Evolutionary conservation across 92 coral and sea anemone genomes (phyloP), one percentile per base, ranked within the genome.

Genomic region (Porites lobata): DNA sequence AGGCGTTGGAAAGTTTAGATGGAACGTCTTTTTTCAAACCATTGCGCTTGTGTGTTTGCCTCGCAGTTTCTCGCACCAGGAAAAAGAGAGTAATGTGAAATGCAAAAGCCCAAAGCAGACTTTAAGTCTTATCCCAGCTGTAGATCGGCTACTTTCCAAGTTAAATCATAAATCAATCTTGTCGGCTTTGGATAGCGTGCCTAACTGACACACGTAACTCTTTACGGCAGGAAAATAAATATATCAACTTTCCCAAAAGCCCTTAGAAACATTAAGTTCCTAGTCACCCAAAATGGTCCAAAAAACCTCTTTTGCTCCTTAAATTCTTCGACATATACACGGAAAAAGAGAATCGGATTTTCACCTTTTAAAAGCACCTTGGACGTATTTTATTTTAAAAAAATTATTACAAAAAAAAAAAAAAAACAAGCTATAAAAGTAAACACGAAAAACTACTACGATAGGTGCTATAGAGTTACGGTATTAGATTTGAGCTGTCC

Each of bases 121-220:
- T 50, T 61, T 61, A 9, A 74, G 78, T 73, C 87, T 84, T 15
- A 6, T 19, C 61, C 51, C 73, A 73, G 65, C 50, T 64, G 65
- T 9, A 50, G 87, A 7, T 52, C 29, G 80, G 80, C 80, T 50
- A 10, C 53, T 19, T 70, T 73, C 87, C 87, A 84, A 84, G 62
- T 74, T 13, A 84, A 84, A 84, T 84, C 79, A 84, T 84, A 84
- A 84, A 84, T 84, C 87, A 84, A 84, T 50, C 69, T 65, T 29
- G 18, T 50, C 24, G 72, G 65, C 68, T 54, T 69, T 8, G 3
- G 68, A 18, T 59, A 66, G 58, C 86, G 43, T 82, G 78, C 69
- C 77, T 54, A 74, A 54, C 78, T 9, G 20, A 19, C n/a, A 58
- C 77, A 70, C 58, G 67, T 43, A 82, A 56, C 58, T 8, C 8